phyloP scores from a whole-genome alignment of 2,888 invertebrate genomes.

The Uloborus plumipes region DNA sequence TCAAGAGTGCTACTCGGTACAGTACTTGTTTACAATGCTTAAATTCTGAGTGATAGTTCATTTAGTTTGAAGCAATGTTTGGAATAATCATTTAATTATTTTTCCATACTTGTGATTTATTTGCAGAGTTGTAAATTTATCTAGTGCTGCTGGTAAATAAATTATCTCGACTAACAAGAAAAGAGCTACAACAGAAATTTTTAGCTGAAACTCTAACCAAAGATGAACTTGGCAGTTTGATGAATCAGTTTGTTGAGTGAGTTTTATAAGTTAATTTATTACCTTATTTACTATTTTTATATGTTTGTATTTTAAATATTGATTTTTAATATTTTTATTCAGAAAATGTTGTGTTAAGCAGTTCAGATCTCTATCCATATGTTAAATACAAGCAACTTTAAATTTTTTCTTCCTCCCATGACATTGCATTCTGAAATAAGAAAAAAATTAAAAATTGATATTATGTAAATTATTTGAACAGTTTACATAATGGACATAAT shows the following conservation, averaged over 20 bases:
- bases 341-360: background rate
- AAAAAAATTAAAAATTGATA: no score
- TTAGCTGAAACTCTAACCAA: slow-evolving; percentile 76
- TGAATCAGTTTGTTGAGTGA: slow-evolving; percentile 80
- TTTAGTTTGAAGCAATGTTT: no score
- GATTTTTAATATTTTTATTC: background rate
- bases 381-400: no score
- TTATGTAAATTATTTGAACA: no score
- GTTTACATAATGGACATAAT: no score
- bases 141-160: slow-evolving; percentile 81
- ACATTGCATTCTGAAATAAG: no score
- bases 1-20: no score
- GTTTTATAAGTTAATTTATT: slow-evolving; percentile 67
- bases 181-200: slow-evolving; percentile 75
- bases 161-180: slow-evolving; percentile 76
- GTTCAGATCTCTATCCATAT: no score
- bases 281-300: slow-evolving; percentile 19
- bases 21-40: no score
- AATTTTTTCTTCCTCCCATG: no score
- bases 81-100: no score
- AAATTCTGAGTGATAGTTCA: no score
- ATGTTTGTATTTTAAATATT: background rate
- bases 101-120: background rate
- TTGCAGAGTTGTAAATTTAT: slow-evolving; percentile 79
- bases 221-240: slow-evolving; percentile 76